These are phyloP conservation scores for Mechanitis messenoides DNA, from an alignment of 2,888 invertebrate genomes.

Conservation along the genomic window DNA sequence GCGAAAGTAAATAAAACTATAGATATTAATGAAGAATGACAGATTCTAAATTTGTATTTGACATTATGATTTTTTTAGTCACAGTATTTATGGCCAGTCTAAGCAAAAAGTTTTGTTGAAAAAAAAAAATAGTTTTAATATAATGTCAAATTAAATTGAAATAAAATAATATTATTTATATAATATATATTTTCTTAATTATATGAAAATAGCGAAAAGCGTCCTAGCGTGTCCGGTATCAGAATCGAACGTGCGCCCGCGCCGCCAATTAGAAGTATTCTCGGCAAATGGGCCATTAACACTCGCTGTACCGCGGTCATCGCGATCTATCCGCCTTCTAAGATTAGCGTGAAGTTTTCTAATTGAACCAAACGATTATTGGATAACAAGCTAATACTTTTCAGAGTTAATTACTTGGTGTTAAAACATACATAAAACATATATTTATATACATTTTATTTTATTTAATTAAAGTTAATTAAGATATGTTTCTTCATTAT, in stretches of 20 bases:
- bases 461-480: no score
- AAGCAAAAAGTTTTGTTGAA: no score
- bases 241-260: constrained; percentile 22
- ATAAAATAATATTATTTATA: background rate
- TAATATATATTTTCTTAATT: background rate
- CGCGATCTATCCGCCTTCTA: constrained; percentile 24
- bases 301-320: constrained; percentile 16
- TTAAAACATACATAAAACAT: no score
- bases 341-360: constrained; percentile 22
- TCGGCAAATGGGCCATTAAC: constrained; percentile 20
- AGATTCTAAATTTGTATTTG: no score
- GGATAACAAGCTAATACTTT: constrained; percentile 2
- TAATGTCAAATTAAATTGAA: no score
- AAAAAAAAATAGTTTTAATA: no score
- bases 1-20: no score
- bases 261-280: constrained; percentile 25
- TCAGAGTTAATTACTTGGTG: background rate
- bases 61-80: no score
- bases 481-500: no score
- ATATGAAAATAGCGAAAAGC: background rate
- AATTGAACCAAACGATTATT: constrained; percentile 21
- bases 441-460: no score
- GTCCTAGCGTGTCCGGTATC: constrained; percentile 23
- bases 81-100: no score
- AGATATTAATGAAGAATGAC: no score